phyloP scores from a whole-genome alignment of 2,797 vertebrate species.

The Microctenopoma stevenorrisi region DNA sequence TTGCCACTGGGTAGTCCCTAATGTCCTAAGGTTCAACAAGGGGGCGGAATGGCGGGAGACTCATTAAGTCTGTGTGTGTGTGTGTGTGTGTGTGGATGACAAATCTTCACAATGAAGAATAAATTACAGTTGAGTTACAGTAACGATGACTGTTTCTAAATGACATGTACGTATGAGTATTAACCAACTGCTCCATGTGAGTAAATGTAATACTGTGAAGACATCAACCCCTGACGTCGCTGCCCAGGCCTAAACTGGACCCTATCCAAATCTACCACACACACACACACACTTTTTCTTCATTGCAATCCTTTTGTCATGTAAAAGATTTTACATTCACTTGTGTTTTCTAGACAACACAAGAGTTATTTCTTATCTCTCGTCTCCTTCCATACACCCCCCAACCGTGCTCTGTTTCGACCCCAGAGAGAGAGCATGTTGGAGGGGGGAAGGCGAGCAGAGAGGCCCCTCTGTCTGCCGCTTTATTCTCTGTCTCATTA shows the following conservation, averaged over 20 bases:
- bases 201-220: background rate
- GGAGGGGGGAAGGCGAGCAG: slow-evolving; percentile 55
- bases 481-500: slow-evolving; percentile 57
- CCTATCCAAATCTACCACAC: background rate
- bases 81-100: slow-evolving; percentile 28
- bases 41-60: slow-evolving; percentile 75
- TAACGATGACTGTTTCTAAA: slow-evolving; percentile 1
- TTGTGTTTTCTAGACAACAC: background rate
- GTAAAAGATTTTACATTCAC: background rate
- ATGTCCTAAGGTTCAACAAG: slow-evolving; percentile 53
- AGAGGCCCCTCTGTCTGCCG: slow-evolving; percentile 68
- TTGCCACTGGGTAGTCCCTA: slow-evolving; percentile 9
- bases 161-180: slow-evolving; percentile 13
- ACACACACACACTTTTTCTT: background rate
- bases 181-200: background rate
- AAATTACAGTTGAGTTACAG: slow-evolving; percentile 11
- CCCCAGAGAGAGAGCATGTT: slow-evolving; percentile 31
- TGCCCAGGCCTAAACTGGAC: background rate
- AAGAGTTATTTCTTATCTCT: background rate
- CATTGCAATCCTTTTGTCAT: background rate
- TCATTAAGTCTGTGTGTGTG: slow-evolving; percentile 53
- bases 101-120: slow-evolving; percentile 12
- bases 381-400: slow-evolving; percentile 12
- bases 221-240: slow-evolving; percentile 10
- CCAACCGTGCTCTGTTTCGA: slow-evolving; percentile 25